Percentiles rank a stretch among this genome's conserved stretches.
phyloP scores from a whole-genome alignment of 2,888 invertebrate species.

The Thecophora atra region DNA sequence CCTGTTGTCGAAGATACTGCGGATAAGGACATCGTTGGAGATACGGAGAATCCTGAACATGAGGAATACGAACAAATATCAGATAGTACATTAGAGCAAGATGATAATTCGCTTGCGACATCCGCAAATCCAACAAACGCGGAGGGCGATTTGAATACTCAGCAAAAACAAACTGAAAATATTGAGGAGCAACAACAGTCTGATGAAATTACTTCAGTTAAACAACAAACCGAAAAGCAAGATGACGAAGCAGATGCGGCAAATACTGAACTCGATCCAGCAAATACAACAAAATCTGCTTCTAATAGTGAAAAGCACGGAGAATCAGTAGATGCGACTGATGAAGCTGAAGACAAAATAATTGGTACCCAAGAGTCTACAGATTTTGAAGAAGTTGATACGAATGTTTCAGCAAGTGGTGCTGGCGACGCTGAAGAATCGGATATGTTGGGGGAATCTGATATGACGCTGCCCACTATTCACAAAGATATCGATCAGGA shows the following conservation, averaged over 20 bases:
- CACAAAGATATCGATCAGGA: slow-evolving; percentile 40
- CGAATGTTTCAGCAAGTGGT: slow-evolving; percentile 47
- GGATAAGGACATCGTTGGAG: slow-evolving; percentile 19
- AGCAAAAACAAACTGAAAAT: slow-evolving; percentile 32
- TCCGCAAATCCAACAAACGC: slow-evolving; percentile 42
- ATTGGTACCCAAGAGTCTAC: slow-evolving; percentile 40
- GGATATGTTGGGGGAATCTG: slow-evolving; percentile 56
- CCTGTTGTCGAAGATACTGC: slow-evolving; percentile 54
- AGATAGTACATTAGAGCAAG: slow-evolving; percentile 57
- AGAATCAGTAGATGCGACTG: slow-evolving; percentile 47
- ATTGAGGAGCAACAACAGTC: slow-evolving; percentile 29
- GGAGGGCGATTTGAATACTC: slow-evolving; percentile 18
- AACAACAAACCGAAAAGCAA: not conserved
- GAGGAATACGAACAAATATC: slow-evolving; percentile 61
- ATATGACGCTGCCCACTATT: slow-evolving; percentile 50
- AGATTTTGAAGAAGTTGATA: slow-evolving; percentile 53
- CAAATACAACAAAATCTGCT: slow-evolving; percentile 47
- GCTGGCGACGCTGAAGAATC: slow-evolving; percentile 52
- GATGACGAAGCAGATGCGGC: not conserved
- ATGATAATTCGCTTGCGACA: slow-evolving; percentile 53
- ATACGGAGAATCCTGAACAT: slow-evolving; percentile 42
- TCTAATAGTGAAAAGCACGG: slow-evolving; percentile 48
- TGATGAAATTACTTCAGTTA: not conserved
- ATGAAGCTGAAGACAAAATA: slow-evolving; percentile 38
- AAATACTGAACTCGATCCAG: not conserved